These are phyloP conservation scores for Pseudopleuronectes americanus DNA, from an alignment of 2,797 vertebrate genomes.

Conservation along the genomic window DNA sequence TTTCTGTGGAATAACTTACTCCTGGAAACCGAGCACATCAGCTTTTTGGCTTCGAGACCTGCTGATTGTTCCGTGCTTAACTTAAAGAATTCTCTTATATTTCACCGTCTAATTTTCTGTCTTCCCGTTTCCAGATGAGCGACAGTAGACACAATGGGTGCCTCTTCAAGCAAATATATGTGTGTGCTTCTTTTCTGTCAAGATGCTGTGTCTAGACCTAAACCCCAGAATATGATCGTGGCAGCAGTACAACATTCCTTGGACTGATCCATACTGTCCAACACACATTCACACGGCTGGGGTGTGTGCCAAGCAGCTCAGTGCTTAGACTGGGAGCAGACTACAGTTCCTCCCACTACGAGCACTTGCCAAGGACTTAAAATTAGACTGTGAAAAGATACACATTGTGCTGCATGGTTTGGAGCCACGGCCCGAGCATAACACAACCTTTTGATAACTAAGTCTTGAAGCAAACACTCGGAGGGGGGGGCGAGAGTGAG, in stretches of 20 bases:
- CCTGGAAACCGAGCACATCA: slow-evolving; percentile 11
- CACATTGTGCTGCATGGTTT: slow-evolving; percentile 65
- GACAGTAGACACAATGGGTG: slow-evolving; percentile 22
- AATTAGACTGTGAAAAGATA: slow-evolving; percentile 71
- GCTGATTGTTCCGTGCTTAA: slow-evolving; percentile 25
- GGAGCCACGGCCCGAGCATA: slow-evolving; percentile 50
- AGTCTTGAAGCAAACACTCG: slow-evolving; percentile 53
- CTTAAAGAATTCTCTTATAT: slow-evolving; percentile 30
- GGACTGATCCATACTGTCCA: slow-evolving; percentile 61
- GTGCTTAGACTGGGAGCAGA: slow-evolving; percentile 58
- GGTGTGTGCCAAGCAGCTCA: slow-evolving; percentile 66
- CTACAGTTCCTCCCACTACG: slow-evolving; percentile 63
- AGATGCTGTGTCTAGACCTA: slow-evolving; percentile 44
- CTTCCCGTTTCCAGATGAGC: slow-evolving; percentile 15
- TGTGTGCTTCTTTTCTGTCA: slow-evolving; percentile 28
- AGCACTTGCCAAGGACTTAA: slow-evolving; percentile 69
- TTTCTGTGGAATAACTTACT: slow-evolving; percentile 52
- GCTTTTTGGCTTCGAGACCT: slow-evolving; percentile 22
- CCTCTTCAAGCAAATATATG: slow-evolving; percentile 35
- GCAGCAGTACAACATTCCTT: slow-evolving; percentile 67
- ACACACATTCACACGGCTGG: slow-evolving; percentile 63
- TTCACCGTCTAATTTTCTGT: slow-evolving; percentile 28
- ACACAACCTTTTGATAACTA: slow-evolving; percentile 52
- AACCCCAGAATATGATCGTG: slow-evolving; percentile 47
- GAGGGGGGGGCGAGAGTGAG: slow-evolving; percentile 16